Conservation (phyloP, 30 jellyfish, hydroid and myxozoan genomes). For the Mastigias papua region DNA sequence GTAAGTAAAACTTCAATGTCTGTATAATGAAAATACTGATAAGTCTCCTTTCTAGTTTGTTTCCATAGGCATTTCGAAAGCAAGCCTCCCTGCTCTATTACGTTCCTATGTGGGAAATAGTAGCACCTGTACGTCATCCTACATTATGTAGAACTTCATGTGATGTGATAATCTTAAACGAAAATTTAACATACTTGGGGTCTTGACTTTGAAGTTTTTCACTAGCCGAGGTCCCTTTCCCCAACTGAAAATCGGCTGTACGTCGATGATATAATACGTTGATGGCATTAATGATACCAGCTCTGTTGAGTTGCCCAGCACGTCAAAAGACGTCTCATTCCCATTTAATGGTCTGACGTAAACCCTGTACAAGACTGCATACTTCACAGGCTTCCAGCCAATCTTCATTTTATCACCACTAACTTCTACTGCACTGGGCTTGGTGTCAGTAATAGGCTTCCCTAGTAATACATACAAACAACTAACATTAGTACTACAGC, state of each 20-base stretch:
- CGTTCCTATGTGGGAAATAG: too few species aligned
- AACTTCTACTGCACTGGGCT: neutral
- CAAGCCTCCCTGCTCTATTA: too few species aligned
- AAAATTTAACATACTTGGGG: slow-evolving; percentile 53
- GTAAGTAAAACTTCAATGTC: too few species aligned
- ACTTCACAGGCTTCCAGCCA: slow-evolving; percentile 18
- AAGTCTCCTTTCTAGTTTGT: too few species aligned
- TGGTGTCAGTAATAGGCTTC: neutral
- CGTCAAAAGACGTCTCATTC: slow-evolving; percentile 11
- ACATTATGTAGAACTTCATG: too few species aligned
- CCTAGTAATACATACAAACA: neutral
- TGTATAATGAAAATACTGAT: too few species aligned
- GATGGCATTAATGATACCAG: slow-evolving; percentile 32
- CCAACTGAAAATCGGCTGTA: slow-evolving; percentile 50
- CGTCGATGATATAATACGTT: slow-evolving; percentile 38
- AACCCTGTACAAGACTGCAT: slow-evolving; percentile 29
- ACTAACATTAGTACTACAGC: neutral
- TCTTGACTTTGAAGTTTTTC: slow-evolving; percentile 25
- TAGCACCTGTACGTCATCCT: too few species aligned
- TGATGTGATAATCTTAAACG: too few species aligned
- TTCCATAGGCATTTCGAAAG: too few species aligned
- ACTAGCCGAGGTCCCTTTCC: slow-evolving; percentile 61
- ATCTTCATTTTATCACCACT: slow-evolving; percentile 18
- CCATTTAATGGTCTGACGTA: slow-evolving; percentile 13
- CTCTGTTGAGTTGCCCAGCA: slow-evolving; percentile 8